Percentiles rank a stretch among this genome's conserved stretches.
These are phyloP conservation scores for Nylanderia fulva DNA, from an alignment of 1,140 invertebrate species.

Conservation along the genomic window DNA sequence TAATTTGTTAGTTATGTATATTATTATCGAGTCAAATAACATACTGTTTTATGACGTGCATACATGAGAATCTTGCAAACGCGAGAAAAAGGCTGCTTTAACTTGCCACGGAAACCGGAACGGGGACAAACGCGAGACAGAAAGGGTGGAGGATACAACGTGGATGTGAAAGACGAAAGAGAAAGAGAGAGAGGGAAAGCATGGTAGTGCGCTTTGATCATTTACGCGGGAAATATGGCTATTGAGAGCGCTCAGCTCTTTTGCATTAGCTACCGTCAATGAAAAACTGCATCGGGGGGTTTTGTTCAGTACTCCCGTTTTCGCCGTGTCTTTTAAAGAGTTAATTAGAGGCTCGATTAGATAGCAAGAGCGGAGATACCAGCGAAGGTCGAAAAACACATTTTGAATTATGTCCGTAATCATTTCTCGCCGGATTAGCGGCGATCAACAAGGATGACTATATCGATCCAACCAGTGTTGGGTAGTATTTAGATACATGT, in stretches of 20 bases:
- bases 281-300: slow-evolving; percentile 33
- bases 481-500: too few species aligned
- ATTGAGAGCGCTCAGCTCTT: slow-evolving; percentile 64
- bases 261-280: slow-evolving; percentile 61
- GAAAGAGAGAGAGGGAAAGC: slow-evolving; percentile 29
- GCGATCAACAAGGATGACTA: background rate
- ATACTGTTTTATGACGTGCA: background rate
- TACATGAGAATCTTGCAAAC: background rate
- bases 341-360: slow-evolving; percentile 53
- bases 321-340: slow-evolving; percentile 24
- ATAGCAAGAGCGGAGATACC: slow-evolving; percentile 16
- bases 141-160: slow-evolving; percentile 20
- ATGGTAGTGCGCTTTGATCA: slow-evolving; percentile 67
- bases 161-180: slow-evolving; percentile 10
- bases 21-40: background rate
- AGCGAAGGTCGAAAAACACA: slow-evolving; percentile 35
- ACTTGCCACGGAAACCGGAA: slow-evolving; percentile 20
- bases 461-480: too few species aligned
- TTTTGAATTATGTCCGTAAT: slow-evolving; percentile 27
- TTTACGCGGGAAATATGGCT: slow-evolving; percentile 62
- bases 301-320: slow-evolving; percentile 4
- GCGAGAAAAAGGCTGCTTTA: slow-evolving; percentile 3
- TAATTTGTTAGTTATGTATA: background rate
- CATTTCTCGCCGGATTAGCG: slow-evolving; percentile 9
- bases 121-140: slow-evolving; percentile 16